A percentile compares a stretch with the other conserved stretches of the same genome.
Evolutionary conservation across 1,140 invertebrate species (phyloP).

Genomic region (Hyles euphorbiae): DNA sequence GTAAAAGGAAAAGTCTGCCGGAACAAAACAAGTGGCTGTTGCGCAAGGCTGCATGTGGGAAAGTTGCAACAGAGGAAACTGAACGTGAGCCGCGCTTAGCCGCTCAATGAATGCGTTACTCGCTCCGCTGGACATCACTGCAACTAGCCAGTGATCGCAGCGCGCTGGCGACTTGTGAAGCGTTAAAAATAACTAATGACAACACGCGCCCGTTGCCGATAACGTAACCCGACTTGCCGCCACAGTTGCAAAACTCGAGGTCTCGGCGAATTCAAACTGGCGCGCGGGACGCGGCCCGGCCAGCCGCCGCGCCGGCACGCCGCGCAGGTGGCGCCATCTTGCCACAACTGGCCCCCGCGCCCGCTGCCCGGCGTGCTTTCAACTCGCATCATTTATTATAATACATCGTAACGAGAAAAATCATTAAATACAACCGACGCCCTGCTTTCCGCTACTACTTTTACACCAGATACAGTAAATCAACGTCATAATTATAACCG

Average conservation of each 20-base stretch:
- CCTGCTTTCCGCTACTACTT: not conserved
- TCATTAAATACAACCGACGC: conserved; percentile 16
- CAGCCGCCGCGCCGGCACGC: conserved; percentile 60
- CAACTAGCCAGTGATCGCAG: not conserved
- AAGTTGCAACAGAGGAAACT: conserved; percentile 62
- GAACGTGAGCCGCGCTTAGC: conserved; percentile 39
- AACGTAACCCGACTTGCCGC: conserved; percentile 52
- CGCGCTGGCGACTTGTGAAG: conserved; percentile 23
- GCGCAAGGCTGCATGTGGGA: conserved; percentile 68
- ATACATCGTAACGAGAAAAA: conserved; percentile 31
- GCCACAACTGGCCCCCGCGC: conserved; percentile 41
- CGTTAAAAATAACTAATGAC: conserved; percentile 74
- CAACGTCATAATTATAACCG: not conserved
- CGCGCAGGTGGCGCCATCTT: conserved; percentile 68
- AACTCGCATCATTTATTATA: conserved; percentile 39
- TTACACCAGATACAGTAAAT: not conserved
- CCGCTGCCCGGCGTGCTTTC: conserved; percentile 57
- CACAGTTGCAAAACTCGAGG: conserved; percentile 60
- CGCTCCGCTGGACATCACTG: conserved; percentile 33
- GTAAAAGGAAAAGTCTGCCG: conserved; percentile 58
- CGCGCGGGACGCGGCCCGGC: conserved; percentile 53
- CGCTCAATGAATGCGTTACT: conserved; percentile 46
- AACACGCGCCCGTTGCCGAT: conserved; percentile 55
- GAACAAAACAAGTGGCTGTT: conserved; percentile 66
- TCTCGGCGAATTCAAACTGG: conserved; percentile 61